Evolutionary conservation across 2,113 vertebrate genomes (phyloP).

Genomic region (Scytalopus superciliaris): DNA sequence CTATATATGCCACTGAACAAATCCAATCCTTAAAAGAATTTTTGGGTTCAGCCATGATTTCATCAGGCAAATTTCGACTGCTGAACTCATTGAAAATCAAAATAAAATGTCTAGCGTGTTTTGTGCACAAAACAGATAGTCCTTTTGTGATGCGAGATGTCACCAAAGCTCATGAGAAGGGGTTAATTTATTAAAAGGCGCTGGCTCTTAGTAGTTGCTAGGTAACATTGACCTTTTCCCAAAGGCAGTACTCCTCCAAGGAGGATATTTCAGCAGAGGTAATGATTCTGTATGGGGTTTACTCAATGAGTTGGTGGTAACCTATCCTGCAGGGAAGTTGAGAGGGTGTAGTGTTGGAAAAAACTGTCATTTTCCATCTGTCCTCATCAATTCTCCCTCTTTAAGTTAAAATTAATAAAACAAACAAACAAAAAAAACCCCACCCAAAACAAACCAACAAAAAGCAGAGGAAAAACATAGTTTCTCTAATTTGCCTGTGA

Average conservation of each 20-base stretch:
- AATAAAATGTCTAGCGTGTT: background rate
- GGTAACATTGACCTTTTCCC: conserved; percentile 58
- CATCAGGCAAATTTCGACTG: background rate
- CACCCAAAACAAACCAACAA: background rate
- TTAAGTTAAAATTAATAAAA: background rate
- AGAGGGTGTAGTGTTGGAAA: background rate
- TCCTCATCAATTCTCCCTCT: background rate
- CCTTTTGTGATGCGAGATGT: background rate
- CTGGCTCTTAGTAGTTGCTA: conserved; percentile 45
- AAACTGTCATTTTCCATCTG: background rate
- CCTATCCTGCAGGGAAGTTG: background rate
- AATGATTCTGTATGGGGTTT: background rate
- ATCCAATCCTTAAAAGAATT: background rate
- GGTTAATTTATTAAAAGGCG: conserved; percentile 51
- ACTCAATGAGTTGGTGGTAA: background rate
- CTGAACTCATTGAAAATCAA: background rate
- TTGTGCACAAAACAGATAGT: background rate
- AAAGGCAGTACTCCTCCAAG: conserved; percentile 6
- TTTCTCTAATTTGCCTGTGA: background rate
- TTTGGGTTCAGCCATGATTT: background rate
- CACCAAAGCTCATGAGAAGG: background rate
- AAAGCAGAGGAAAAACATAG: accelerated
- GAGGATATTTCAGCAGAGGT: background rate
- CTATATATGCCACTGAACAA: conserved; percentile 1
- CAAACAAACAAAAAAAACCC: background rate